Evolutionary conservation across 2,113 vertebrate species (phyloP), one percentile per base, ranked within the genome.

Genomic region (Raphicerus campestris): DNA sequence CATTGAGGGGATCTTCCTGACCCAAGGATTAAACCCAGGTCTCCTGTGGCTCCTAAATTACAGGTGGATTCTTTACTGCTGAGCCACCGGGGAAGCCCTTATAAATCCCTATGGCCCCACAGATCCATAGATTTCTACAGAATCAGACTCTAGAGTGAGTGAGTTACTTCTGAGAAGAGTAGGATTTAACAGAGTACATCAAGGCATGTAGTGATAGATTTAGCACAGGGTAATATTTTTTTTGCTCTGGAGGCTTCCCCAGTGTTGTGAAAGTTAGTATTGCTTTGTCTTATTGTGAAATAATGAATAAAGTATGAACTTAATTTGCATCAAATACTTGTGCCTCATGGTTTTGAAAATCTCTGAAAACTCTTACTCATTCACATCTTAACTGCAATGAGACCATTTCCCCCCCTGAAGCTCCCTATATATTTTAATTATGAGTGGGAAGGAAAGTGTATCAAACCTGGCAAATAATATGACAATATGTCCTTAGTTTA

Each of bases 351-450:
- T 97, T 98, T 84, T 56, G 45, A 85, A 42, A 94, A 93, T 91
- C 80, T 22, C 90, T 97, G 91, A 61, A 97, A 98, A 96, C 53
- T 93, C 89, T 39, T 58, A 42, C 58, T 88, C 73, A 86, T 89
- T 93, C 96, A 93, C 63, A 87, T 78, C 97, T 98, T 97, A 92
- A 95, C 94, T 96, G 60, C 80, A 90, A 70, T 53, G 51, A 42
- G 49, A 78, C 55, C 92, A 96, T 94, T 94, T 97, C 49, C 1
- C 26, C 26, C 70, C 70, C 49, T 81, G 45, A 24, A 97, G 32
- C 61, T 96, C 45, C 94, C 60, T 97, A 89, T 94, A 80, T 91
- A 84, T 97, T 98, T 96, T 98, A 96, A 98, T 97, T 96, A 98
- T 4, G 39, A 94, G 55, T 80, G 45, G 2, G 35, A 97, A 89